phyloP scores from a whole-genome alignment of 2,113 vertebrate genomes.

The Chaetops frenatus region DNA sequence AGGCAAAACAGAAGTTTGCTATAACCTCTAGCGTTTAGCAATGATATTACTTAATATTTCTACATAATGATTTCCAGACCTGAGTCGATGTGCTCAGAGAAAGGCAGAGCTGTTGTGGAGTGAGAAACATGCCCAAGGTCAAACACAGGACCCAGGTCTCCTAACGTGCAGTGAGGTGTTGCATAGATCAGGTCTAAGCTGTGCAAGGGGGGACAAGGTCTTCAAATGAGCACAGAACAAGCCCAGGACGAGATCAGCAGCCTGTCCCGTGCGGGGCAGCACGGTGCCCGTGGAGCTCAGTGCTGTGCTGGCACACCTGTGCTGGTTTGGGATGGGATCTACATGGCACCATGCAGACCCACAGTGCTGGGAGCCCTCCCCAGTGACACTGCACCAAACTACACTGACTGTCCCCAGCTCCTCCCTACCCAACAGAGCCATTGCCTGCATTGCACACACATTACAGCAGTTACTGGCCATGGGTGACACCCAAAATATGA shows the following conservation, averaged over 20 bases:
- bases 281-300: accelerated
- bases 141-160: not conserved
- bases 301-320: not conserved
- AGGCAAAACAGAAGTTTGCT: not conserved
- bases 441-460: accelerated
- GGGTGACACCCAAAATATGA: not conserved
- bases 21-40: not conserved
- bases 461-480: not conserved
- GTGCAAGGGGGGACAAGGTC: not conserved
- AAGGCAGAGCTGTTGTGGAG: not conserved
- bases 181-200: accelerated
- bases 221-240: not conserved
- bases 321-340: not conserved
- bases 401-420: not conserved
- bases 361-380: not conserved
- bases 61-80: not conserved
- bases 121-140: not conserved
- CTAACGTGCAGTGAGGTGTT: accelerated
- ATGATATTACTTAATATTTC: not conserved
- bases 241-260: not conserved
- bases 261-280: accelerated
- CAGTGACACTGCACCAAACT: not conserved
- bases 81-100: not conserved
- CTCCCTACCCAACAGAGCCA: not conserved
- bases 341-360: accelerated